phyloP scores from a whole-genome alignment of 64 coral and sea anemone species.

The Stichodactyla mertensii region DNA sequence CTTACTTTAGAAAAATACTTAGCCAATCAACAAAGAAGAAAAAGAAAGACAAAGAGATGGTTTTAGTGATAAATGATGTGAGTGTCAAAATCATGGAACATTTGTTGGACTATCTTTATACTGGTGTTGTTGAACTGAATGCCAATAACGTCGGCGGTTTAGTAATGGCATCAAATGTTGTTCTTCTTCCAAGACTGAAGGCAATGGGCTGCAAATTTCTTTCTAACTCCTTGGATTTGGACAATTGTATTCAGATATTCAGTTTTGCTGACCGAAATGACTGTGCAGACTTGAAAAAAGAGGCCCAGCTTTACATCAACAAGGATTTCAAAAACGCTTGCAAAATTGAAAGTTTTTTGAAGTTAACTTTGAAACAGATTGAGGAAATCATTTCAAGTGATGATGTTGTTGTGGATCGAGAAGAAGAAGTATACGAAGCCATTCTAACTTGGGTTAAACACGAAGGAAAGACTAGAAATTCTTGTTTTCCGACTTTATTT shows the following conservation, averaged over 20 bases:
- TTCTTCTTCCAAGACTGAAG: constrained; percentile 25
- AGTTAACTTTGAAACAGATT: not conserved
- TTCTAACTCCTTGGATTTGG: not conserved
- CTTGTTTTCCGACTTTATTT: constrained; percentile 13
- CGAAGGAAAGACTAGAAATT: constrained; percentile 19
- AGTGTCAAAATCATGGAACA: not conserved
- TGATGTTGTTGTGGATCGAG: constrained; percentile 24
- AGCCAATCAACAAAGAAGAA: not conserved
- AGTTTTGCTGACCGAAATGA: constrained; percentile 13
- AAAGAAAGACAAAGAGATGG: constrained; percentile 1
- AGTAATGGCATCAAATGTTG: constrained; percentile 10
- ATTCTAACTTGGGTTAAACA: constrained; percentile 20
- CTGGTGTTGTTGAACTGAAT: not conserved
- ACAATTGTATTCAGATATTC: constrained; percentile 6
- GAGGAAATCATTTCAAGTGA: constrained; percentile 34
- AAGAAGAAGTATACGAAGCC: constrained; percentile 33
- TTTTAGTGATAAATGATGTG: not conserved
- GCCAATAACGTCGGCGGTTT: not conserved
- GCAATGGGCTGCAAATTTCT: constrained; percentile 10
- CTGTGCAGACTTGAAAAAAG: constrained; percentile 1
- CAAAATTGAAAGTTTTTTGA: not conserved
- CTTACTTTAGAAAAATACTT: constrained; percentile 24
- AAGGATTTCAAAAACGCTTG: constrained; percentile 6
- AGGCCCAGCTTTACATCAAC: constrained; percentile 3
- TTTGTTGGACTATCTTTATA: constrained; percentile 15